Evolutionary conservation across 2,113 vertebrate species (phyloP).

Genomic region (Acinonyx jubatus): DNA sequence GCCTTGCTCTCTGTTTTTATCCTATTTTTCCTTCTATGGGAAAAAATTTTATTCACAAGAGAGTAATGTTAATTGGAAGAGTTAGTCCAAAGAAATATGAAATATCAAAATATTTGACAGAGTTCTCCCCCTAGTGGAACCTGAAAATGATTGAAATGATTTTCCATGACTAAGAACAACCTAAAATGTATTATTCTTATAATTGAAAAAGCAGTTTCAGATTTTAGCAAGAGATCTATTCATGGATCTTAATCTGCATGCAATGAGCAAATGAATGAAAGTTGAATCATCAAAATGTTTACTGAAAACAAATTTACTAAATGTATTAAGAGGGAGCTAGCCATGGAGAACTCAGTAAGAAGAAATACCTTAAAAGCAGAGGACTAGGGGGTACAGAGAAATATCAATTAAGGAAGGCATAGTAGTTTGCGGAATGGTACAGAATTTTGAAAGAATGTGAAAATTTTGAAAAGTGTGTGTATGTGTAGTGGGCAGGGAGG

Average conservation of each 20-base stretch:
- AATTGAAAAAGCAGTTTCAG: slow-evolving; percentile 38
- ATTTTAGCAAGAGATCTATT: slow-evolving; percentile 47
- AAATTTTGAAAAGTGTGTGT: background rate
- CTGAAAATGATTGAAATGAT: slow-evolving; percentile 28
- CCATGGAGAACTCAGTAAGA: background rate
- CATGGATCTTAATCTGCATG: slow-evolving; percentile 32
- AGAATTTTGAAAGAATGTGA: background rate
- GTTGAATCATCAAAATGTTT: background rate
- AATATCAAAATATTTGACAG: slow-evolving; percentile 45
- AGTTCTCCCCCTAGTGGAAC: slow-evolving; percentile 77
- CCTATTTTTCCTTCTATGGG: no score
- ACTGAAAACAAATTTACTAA: slow-evolving; percentile 44
- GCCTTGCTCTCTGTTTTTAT: no score
- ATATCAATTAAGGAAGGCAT: background rate
- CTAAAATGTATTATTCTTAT: background rate
- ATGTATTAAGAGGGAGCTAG: background rate
- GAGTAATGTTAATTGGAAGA: background rate
- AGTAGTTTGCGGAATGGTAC: background rate
- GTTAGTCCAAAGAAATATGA: slow-evolving; percentile 10
- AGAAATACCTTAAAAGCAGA: slow-evolving; percentile 27
- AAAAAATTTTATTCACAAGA: slow-evolving; percentile 30
- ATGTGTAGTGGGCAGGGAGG: background rate
- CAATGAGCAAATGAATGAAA: background rate
- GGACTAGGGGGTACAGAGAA: background rate
- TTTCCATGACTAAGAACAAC: slow-evolving; percentile 32